A percentile compares a stretch with the other conserved stretches of the same genome.
Conservation (phyloP, 1,140 invertebrate species). For the Babylonia areolata region DNA sequence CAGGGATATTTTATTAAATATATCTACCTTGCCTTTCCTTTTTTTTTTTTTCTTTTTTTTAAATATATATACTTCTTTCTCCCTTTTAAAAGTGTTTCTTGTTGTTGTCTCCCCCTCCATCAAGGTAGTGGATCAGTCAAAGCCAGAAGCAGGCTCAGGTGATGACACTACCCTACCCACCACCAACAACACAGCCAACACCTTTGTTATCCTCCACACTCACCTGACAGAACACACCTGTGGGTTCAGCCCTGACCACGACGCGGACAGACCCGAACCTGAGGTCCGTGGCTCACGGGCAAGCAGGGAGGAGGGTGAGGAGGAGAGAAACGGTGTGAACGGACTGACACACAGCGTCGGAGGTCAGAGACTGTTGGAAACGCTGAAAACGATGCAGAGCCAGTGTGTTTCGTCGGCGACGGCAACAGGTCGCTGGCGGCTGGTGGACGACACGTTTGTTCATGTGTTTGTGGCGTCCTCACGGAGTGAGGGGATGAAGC, state of each 20-base stretch:
- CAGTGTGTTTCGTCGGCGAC: not conserved
- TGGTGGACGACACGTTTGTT: conserved; percentile 16
- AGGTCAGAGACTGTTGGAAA: not conserved
- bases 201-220: conserved; percentile 12
- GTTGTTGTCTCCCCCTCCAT: too few species aligned
- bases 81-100: not conserved
- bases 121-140: not conserved
- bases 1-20: too few species aligned
- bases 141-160: not conserved
- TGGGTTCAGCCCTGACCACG: too few species aligned
- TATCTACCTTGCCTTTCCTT: too few species aligned
- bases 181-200: not conserved
- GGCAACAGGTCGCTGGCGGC: too few species aligned
- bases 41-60: too few species aligned
- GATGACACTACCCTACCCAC: not conserved
- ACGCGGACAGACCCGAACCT: too few species aligned
- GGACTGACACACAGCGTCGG: too few species aligned
- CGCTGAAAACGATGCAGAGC: not conserved
- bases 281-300: too few species aligned
- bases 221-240: not conserved
- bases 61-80: not conserved
- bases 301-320: too few species aligned
- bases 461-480: not conserved
- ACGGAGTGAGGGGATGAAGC: not conserved
- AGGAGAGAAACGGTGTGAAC: too few species aligned